Conservation (phyloP, 2,888 invertebrate genomes). For the Vesta saturnalis region DNA sequence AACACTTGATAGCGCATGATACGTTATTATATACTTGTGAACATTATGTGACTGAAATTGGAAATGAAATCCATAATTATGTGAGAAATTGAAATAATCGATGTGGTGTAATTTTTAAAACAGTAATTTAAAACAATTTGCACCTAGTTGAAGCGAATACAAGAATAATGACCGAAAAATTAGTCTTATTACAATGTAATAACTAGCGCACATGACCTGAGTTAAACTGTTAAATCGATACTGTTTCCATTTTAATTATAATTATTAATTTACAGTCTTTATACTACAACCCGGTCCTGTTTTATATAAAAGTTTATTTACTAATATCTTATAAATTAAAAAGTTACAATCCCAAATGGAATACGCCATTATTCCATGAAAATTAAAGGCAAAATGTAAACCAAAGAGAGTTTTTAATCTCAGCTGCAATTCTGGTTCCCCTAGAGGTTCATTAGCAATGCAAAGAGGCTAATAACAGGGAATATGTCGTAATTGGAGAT, state of each 20-base stretch:
- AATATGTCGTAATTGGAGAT: slow-evolving; percentile 51
- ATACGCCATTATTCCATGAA: slow-evolving; percentile 32
- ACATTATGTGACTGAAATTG: too few species aligned
- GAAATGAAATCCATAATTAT: too few species aligned
- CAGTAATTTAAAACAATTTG: too few species aligned
- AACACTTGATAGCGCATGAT: too few species aligned
- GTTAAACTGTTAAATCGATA: not conserved
- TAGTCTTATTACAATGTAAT: too few species aligned
- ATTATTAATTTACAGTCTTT: not conserved
- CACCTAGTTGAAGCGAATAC: too few species aligned
- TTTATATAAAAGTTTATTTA: not conserved
- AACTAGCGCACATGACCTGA: not conserved
- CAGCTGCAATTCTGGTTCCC: slow-evolving; percentile 45
- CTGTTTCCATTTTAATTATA: not conserved
- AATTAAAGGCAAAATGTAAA: slow-evolving; percentile 40
- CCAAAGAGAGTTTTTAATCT: slow-evolving; percentile 48
- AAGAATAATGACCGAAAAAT: too few species aligned
- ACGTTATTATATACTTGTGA: too few species aligned
- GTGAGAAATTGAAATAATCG: too few species aligned
- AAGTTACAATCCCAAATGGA: not conserved
- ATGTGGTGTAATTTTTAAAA: too few species aligned
- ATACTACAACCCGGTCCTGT: too few species aligned
- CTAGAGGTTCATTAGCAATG: slow-evolving; percentile 51
- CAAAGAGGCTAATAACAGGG: slow-evolving; percentile 51
- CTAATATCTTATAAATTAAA: not conserved